These are phyloP conservation scores for Trachelus troglodyta DNA, from an alignment of 2,888 invertebrate species.

Conservation along the genomic window DNA sequence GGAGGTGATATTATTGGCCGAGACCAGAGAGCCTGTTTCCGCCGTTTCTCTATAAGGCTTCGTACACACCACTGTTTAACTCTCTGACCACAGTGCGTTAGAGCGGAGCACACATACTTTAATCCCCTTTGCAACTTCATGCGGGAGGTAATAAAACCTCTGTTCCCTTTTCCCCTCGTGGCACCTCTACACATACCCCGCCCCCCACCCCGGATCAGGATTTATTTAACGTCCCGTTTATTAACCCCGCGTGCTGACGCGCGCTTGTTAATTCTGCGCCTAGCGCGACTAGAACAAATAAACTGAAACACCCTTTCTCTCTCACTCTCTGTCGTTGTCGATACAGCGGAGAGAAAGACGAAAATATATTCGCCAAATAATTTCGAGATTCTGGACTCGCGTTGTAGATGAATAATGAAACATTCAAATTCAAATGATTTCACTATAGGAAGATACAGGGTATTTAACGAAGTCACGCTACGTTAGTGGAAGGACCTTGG, in stretches of 20 bases:
- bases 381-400: background rate
- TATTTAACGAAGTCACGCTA: background rate
- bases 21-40: no score
- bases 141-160: no score
- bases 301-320: no score
- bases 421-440: background rate
- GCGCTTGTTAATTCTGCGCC: background rate
- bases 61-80: no score
- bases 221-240: background rate
- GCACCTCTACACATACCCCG: rapidly evolving
- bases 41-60: no score
- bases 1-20: constrained; percentile 3
- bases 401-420: background rate
- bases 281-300: background rate
- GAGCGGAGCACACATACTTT: no score
- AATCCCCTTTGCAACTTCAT: no score
- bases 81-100: no score
- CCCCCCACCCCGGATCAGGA: no score
- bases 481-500: background rate
- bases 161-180: no score
- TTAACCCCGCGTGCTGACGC: background rate
- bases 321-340: no score
- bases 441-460: background rate
- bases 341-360: background rate
- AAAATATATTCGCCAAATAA: background rate